A percentile compares a stretch with the other conserved stretches of the same genome.
These are phyloP conservation scores for Danionella dracula DNA, from an alignment of 2,797 vertebrate genomes.

Conservation along the genomic window DNA sequence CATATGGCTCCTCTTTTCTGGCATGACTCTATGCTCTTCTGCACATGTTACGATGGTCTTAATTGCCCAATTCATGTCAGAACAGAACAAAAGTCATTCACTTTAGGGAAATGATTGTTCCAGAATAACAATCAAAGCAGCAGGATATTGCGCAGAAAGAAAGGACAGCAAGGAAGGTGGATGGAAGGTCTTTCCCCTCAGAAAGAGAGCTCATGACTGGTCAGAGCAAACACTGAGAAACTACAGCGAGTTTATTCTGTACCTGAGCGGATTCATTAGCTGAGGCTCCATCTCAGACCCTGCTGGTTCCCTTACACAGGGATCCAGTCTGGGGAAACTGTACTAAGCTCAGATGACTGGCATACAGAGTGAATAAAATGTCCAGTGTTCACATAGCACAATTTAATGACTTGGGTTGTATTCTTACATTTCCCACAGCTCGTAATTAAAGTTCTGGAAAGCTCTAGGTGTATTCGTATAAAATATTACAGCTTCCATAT, in stretches of 20 bases:
- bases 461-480: no score
- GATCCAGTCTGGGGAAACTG: neutral
- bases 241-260: neutral
- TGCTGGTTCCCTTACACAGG: neutral
- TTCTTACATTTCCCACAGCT: no score
- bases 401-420: neutral
- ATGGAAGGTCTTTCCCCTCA: neutral
- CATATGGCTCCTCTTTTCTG: neutral
- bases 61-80: neutral
- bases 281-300: neutral
- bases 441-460: no score
- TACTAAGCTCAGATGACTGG: neutral
- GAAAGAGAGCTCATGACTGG: constrained; percentile 1
- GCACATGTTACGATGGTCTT: neutral
- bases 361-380: neutral
- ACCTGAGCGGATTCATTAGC: neutral
- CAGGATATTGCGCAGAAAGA: neutral
- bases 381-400: neutral
- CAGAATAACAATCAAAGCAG: neutral
- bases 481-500: no score
- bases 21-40: constrained; percentile 8
- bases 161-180: neutral
- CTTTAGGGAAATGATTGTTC: neutral
- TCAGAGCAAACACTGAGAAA: neutral
- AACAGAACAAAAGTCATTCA: neutral